phyloP scores from a whole-genome alignment of 2,888 invertebrate genomes.

The Zele albiditarsus region DNA sequence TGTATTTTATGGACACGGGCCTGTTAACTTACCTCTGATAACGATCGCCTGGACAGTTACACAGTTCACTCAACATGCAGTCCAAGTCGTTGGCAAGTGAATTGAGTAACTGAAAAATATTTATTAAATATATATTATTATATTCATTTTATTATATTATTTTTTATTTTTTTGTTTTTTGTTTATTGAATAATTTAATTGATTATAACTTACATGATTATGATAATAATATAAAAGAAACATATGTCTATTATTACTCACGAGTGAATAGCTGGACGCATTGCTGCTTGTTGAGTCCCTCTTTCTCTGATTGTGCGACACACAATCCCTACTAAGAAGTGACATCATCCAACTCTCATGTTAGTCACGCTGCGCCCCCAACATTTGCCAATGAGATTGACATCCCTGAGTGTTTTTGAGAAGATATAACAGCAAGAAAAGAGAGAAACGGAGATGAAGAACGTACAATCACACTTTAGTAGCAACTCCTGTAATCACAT shows the following conservation, averaged over 20 bases:
- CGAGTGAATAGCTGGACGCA: constrained; percentile 67
- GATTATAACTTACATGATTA: constrained; percentile 4
- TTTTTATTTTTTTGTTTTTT: constrained; percentile 7
- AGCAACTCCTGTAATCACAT: constrained; percentile 18
- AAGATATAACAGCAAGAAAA: not conserved
- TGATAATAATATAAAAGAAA: not conserved
- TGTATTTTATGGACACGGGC: not conserved
- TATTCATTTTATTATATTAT: constrained; percentile 20
- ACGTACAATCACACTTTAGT: not conserved
- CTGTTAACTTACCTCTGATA: constrained; percentile 64
- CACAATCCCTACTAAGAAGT: constrained; percentile 63
- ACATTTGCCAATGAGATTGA: constrained; percentile 39
- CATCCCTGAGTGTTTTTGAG: constrained; percentile 32
- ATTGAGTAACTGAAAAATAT: constrained; percentile 81
- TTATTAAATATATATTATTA: constrained; percentile 1
- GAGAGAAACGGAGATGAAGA: not conserved
- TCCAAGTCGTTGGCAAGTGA: constrained; percentile 89
- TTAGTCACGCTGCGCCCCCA: constrained; percentile 53
- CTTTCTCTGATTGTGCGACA: constrained; percentile 60
- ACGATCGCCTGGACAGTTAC: constrained; percentile 77
- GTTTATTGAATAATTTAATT: constrained; percentile 1
- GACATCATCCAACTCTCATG: constrained; percentile 67
- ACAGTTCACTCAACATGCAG: constrained; percentile 88
- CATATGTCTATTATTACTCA: constrained; percentile 52
- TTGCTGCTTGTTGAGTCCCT: constrained; percentile 68